Evolutionary conservation across 2,888 invertebrate species (phyloP), one percentile per base, ranked within the genome.

Genomic region (Carabus problematicus): DNA sequence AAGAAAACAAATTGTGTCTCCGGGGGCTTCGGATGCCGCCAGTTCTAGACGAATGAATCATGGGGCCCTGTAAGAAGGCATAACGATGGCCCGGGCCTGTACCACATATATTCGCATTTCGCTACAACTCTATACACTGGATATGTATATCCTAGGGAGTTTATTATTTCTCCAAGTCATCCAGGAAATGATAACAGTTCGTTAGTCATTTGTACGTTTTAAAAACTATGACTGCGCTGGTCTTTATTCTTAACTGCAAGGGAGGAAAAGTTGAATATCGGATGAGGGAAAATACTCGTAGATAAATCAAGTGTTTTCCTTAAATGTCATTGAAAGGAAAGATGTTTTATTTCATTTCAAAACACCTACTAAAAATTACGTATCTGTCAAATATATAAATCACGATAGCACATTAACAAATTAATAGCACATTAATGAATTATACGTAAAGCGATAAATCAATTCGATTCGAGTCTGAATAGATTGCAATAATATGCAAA

Each of bases 41-140:
- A 56, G 64, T 56, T 43, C 39, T 64, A 64, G 55, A 41, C 64
- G 45, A 45, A 64, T 64, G 64, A 64, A 64, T 55, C 64, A 64
- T 64, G 56, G 42, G 45, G 18, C 49, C 8, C 1, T 9, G 29
- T 6, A 29, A 29, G 29, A 29, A 29, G 29, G 6, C 29, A 2
- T 29, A 29, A 29, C 2, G 29, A 29, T 29, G 29, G n/a, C n/a
- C n/a, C n/a, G n/a, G n/a, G n/a, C n/a, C n/a, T n/a, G n/a, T n/a
- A 29, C 3, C 29, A 29, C 29, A 29, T 29, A 29, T 29, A 29
- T 29, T 29, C 29, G 6, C 29, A 29, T 29, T 45, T 1, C 11
- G 1, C 12, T 45, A 45, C 11, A 45, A 45, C 11, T 8, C 2
- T 45, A 12, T 3, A 45, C 8, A 42, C 42, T 42, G 42, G n/a